These are phyloP conservation scores for Anarsia innoxiella DNA, from an alignment of 2,888 invertebrate species.

Conservation along the genomic window DNA sequence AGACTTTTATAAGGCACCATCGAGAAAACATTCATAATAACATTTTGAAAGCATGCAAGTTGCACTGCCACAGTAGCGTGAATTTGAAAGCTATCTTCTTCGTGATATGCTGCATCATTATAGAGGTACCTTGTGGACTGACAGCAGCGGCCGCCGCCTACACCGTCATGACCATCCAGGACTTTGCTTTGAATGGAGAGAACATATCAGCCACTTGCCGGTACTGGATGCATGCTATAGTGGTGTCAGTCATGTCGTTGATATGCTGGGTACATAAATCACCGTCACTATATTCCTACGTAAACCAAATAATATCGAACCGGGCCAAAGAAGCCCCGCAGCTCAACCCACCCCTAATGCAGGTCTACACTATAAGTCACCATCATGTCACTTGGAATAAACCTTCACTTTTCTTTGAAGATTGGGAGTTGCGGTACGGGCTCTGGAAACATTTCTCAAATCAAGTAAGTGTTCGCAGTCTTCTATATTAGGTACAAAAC, in stretches of 20 bases:
- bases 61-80: constrained; percentile 55
- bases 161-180: constrained; percentile 77
- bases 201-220: constrained; percentile 38
- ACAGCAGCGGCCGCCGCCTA: constrained; percentile 75
- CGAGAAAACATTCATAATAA: constrained; percentile 62
- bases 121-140: constrained; percentile 78
- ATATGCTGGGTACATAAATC: constrained; percentile 78
- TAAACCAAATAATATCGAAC: constrained; percentile 71
- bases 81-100: constrained; percentile 73
- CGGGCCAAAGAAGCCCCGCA: constrained; percentile 78
- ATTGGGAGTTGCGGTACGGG: constrained; percentile 79
- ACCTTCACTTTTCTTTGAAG: constrained; percentile 77
- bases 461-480: constrained; percentile 18
- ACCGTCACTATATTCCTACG: constrained; percentile 70
- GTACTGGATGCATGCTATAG: constrained; percentile 76
- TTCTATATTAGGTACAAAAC: too few species aligned
- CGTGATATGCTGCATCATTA: constrained; percentile 68
- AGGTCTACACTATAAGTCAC: constrained; percentile 66
- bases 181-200: constrained; percentile 56
- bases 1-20: constrained; percentile 63
- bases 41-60: constrained; percentile 46
- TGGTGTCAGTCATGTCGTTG: constrained; percentile 76
- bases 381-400: constrained; percentile 77
- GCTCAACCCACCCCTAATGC: constrained; percentile 76
- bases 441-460: constrained; percentile 75